Percentiles rank a stretch among this genome's conserved stretches.
Conservation (phyloP, 2,113 vertebrate species). For the Gnathonemus echidnorhynchus region DNA sequence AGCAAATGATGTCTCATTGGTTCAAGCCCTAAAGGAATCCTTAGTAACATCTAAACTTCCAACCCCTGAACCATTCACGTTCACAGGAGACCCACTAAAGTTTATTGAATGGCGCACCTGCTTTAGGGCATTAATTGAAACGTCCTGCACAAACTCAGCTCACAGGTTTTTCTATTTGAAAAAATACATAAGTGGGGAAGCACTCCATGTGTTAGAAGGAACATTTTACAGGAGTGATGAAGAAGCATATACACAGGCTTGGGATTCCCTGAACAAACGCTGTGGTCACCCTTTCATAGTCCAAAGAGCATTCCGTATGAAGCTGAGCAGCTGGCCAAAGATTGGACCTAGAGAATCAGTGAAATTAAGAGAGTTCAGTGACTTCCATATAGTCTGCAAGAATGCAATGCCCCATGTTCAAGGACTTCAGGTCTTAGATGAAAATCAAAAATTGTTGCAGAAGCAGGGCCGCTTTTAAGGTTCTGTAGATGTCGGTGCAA, state of each 20-base stretch:
- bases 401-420: neutral
- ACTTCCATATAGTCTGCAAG: neutral
- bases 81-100: neutral
- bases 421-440: neutral
- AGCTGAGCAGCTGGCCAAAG: neutral
- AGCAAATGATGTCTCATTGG: neutral
- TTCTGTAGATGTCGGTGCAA: too few species aligned
- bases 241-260: too few species aligned
- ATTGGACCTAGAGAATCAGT: neutral
- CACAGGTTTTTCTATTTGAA: neutral
- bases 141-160: neutral
- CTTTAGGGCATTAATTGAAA: neutral
- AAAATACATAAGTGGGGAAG: neutral
- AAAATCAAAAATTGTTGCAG: neutral
- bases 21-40: neutral
- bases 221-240: neutral
- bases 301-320: neutral
- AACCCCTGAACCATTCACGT: neutral
- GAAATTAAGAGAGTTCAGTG: neutral
- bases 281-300: too few species aligned
- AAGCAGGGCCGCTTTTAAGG: neutral
- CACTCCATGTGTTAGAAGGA: neutral
- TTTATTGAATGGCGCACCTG: neutral
- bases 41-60: neutral
- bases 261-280: too few species aligned